Base-by-base conservation (phyloP, 2,888 invertebrate genomes). In the Morinoia aosen region DNA sequence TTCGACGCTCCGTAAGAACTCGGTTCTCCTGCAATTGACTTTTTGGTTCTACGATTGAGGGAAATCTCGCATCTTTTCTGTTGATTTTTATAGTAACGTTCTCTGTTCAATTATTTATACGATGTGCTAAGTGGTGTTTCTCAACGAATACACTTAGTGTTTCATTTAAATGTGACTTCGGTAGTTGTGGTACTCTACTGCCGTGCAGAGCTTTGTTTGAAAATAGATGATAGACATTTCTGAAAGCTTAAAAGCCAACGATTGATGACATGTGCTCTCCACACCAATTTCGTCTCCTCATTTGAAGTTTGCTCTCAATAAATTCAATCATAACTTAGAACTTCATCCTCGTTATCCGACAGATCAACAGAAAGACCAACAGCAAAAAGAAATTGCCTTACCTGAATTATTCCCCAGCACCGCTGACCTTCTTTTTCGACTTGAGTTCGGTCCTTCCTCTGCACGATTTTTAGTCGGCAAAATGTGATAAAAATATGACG, bases 351-450 rank as follows among this genome's bases (percentile, higher is more conserved):
- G 19, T 76, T 33, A 76, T 76, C 8, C 76, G 76, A 76, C 76
- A 19, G 25, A 76, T 76, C 76, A 76, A 76, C 25, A 10, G 76
- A 76, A 76, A 33, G 76, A 76, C 76, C 25, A 33, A 76, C 76
- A 76, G 76, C 76, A 33, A 33, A 16, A 16, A 76, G 8, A 76
- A 76, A 76, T 76, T 76, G 33, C 76, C 76, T 33, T 76, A 33
- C 25, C 76, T 76, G 25, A 76, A 76, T 33, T 19, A 76, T 76
- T 76, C 76, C 58, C 76, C 76, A 76, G 25, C 16, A 76, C 76
- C 76, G 76, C 76, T 76, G 76, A 76, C 76, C 76, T 76, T 76
- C 25, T 76, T 76, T 76, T 76, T 76, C 76, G 25, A 76, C 76
- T 4, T 61, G 61, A 61, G 33, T 76, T 19, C 19, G 76, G 19